Base-by-base conservation (phyloP, 2,797 vertebrate genomes). In the Spinus olivaceus region DNA sequence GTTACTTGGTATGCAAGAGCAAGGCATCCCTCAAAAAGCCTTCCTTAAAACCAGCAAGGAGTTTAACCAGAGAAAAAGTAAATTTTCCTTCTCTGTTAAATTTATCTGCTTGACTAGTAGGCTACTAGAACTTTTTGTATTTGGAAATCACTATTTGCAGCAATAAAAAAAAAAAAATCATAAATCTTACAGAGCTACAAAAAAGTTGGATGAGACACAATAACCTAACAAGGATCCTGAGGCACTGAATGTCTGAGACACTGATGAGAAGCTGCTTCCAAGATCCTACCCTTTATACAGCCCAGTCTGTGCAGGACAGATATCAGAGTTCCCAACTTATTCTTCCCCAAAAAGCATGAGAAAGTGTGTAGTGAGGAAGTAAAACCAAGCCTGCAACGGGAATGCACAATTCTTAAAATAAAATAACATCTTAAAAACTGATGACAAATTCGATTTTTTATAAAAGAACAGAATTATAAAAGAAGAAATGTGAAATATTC, bases 11-110 rank as follows among this genome's bases (percentile, higher is more conserved):
- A 95, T 88, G 91, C 71, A 96, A 94, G 81, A 97, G 66, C 81
- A 94, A 96, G 95, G 42, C 94, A 85, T 59, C 92, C 90, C 90
- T 95, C 79, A 46, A 94, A 94, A 94, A 88, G 61, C 63, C 85
- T 95, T 86, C 81, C 42, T 54, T 86, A 94, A 97, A 93, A 83
- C 49, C 60, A 73, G 74, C 66, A 83, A 83, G 74, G 20, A 54
- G 49, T 88, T 96, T 93, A 95, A 93, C 74, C 69, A 94, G 61
- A 95, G 85, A 92, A 88, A 87, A 51, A 77, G 19, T 61, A 84
- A 8, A 12, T 83, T 88, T 93, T 73, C 60, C 49, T 83, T 70
- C 37, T 64, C 39, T 2, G 0, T 41, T 65, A 81, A 41, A 35
- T 60, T 76, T 49, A 64, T 23, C 13, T 28, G 41, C 46, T 81